Percentiles rank a stretch among this genome's conserved stretches.
Conservation (phyloP, 2,797 vertebrate genomes). For the Microcaecilia unicolor region DNA sequence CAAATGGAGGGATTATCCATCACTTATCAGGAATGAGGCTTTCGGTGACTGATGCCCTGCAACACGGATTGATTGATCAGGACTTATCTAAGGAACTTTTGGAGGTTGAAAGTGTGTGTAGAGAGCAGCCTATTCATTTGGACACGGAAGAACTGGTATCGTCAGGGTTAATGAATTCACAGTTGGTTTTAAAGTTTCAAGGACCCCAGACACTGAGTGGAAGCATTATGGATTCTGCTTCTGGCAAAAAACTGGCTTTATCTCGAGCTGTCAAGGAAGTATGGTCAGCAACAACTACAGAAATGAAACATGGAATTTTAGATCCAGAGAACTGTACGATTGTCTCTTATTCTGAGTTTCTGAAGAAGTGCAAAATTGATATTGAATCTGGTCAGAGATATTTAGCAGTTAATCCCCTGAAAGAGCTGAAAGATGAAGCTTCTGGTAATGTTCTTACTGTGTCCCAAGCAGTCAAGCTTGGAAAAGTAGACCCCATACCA, state of each 20-base stretch:
- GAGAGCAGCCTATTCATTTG: slow-evolving; percentile 34
- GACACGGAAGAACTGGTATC: slow-evolving; percentile 31
- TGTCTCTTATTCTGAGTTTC: slow-evolving; percentile 76
- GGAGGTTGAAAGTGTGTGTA: slow-evolving; percentile 38
- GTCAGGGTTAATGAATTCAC: slow-evolving; percentile 15
- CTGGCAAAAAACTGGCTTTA: slow-evolving; percentile 56
- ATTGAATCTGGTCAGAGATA: slow-evolving; percentile 81
- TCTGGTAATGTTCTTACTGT: slow-evolving; percentile 43
- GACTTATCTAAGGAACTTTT: slow-evolving; percentile 58
- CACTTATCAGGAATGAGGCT: slow-evolving; percentile 79
- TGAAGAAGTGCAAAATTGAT: slow-evolving; percentile 83
- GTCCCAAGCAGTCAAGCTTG: slow-evolving; percentile 56
- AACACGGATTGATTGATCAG: slow-evolving; percentile 60
- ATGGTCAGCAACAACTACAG: slow-evolving; percentile 41
- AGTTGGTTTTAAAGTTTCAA: slow-evolving; percentile 44
- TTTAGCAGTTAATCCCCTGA: slow-evolving; percentile 73
- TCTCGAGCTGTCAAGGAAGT: slow-evolving; percentile 58
- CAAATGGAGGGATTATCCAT: slow-evolving; percentile 84
- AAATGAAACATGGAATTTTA: slow-evolving; percentile 51
- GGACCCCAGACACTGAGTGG: slow-evolving; percentile 47
- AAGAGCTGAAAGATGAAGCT: slow-evolving; percentile 48
- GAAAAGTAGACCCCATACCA: slow-evolving; percentile 61
- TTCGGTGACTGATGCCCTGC: slow-evolving; percentile 63
- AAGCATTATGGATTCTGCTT: slow-evolving; percentile 49
- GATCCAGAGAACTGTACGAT: slow-evolving; percentile 67